Base-by-base conservation (phyloP, 2,113 vertebrate genomes). In the Corythoichthys haematopterus region DNA sequence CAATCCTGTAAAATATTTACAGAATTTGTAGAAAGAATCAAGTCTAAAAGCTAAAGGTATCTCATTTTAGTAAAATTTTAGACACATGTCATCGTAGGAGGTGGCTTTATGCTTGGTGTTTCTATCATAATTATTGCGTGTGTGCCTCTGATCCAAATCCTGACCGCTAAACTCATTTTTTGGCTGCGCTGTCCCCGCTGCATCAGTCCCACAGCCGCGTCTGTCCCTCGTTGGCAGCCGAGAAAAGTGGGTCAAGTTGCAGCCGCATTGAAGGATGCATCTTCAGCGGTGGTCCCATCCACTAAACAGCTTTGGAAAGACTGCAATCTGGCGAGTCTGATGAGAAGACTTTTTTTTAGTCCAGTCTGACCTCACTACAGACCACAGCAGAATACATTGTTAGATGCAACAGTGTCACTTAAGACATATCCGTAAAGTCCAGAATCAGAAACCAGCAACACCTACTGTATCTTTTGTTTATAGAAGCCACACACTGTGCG, bases 171-270 rank as follows among this genome's bases (percentile, higher is more conserved):
- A 78, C 74, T 72, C 43, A 10, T 46, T 12, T 57, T 82, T 66
- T 65, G 64, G 47, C 52, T 76, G 64, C 68, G 46, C 57, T 75
- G 52, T 68, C 64, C 48, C 38, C 13, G 28, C 62, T 64, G 12
- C 68, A 53, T 68, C 40, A 73, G 69, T 47, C 64, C 45, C 16
- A 2, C 68, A 63, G 75, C 70, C 12, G 46, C 16, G 38, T 77
- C 64, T 82, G 58, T 65, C 20, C 8, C 57, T 59, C 14, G 20
- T 78, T 81, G 71, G 65, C 68, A 80, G 77, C 70, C 63, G 50
- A 64, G 59, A 80, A 89, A 92, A 89, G 68, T 91, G 90, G 91
- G 90, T 92, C 90, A 92, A 78, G 69, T 79, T 78, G 75, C 81
- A 76, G 80, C 76, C 65, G 86, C 72, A 82, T 1, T 86, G 73